Evolutionary conservation across 2,113 vertebrate species (phyloP).

Genomic region (Carassius auratus): DNA sequence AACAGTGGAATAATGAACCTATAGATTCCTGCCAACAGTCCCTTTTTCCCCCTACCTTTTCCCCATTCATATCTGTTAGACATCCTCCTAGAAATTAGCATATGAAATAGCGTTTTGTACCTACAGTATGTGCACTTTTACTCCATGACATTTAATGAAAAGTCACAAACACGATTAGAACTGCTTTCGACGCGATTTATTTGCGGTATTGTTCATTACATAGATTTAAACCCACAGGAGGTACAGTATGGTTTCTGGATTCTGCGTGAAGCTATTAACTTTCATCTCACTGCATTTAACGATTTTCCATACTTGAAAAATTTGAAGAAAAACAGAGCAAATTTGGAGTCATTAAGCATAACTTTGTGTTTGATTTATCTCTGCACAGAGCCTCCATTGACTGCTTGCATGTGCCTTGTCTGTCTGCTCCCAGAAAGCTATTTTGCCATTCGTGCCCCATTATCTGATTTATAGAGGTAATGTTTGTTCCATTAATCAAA

Average conservation of each 20-base stretch:
- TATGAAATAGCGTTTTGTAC: conserved; percentile 30
- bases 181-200: background rate
- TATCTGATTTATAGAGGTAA: conserved; percentile 58
- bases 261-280: conserved; percentile 3
- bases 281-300: background rate
- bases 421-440: conserved; percentile 54
- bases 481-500: conserved; percentile 62
- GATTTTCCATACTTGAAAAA: conserved; percentile 41
- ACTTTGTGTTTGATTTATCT: conserved; percentile 29
- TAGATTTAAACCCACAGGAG: conserved; percentile 24
- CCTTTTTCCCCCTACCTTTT: background rate
- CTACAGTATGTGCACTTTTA: conserved; percentile 35
- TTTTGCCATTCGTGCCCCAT: conserved; percentile 59
- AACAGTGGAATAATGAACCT: conserved; percentile 25
- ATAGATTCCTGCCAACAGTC: conserved; percentile 34
- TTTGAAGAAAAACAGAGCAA: conserved; percentile 29
- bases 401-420: conserved; percentile 38
- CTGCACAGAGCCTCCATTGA: conserved; percentile 40
- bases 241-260: conserved; percentile 3
- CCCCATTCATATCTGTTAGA: conserved; percentile 28
- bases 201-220: conserved; percentile 7
- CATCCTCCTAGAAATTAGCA: background rate
- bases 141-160: conserved; percentile 34
- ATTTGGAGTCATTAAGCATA: conserved; percentile 24
- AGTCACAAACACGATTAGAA: conserved; percentile 37